Evolutionary conservation across 2,888 invertebrate genomes (phyloP).

Genomic region (Drosophila hamatofila): DNA sequence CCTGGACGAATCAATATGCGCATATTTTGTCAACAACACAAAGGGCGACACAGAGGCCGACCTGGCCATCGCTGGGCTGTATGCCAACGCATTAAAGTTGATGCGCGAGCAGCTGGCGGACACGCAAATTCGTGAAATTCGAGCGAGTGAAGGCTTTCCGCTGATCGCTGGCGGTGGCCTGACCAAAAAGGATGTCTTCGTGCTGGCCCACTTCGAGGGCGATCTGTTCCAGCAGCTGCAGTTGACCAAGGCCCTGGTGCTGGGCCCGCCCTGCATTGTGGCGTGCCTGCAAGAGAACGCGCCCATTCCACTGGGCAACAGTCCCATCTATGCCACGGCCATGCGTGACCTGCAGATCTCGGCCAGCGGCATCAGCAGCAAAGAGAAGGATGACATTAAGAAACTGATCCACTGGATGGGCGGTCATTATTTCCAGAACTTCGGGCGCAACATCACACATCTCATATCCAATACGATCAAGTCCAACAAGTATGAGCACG

Average conservation of each 20-base stretch:
- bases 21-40: slow-evolving; percentile 80
- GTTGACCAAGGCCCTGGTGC: slow-evolving; percentile 89
- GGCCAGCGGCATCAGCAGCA: slow-evolving; percentile 87
- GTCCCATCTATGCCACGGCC: slow-evolving; percentile 92
- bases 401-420: slow-evolving; percentile 91
- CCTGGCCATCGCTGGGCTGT: slow-evolving; percentile 44
- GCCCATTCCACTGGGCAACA: slow-evolving; percentile 90
- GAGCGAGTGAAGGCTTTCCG: slow-evolving; percentile 87
- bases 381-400: slow-evolving; percentile 87
- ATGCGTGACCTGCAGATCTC: slow-evolving; percentile 91
- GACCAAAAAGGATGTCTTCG: slow-evolving; percentile 90
- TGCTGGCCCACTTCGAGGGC: slow-evolving; percentile 92
- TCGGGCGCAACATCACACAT: slow-evolving; percentile 91
- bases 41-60: slow-evolving; percentile 44
- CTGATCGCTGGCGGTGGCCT: slow-evolving; percentile 87
- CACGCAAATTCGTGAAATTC: slow-evolving; percentile 87
- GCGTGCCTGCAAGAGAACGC: slow-evolving; percentile 90
- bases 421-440: slow-evolving; percentile 88
- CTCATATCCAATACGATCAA: slow-evolving; percentile 91
- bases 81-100: slow-evolving; percentile 62
- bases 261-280: slow-evolving; percentile 93
- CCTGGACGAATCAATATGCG: slow-evolving; percentile 80
- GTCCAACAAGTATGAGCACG: slow-evolving; percentile 91
- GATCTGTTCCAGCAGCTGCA: slow-evolving; percentile 89
- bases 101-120: slow-evolving; percentile 80